phyloP scores from a whole-genome alignment of 2,888 invertebrate genomes.

The Bedellia somnulentella region DNA sequence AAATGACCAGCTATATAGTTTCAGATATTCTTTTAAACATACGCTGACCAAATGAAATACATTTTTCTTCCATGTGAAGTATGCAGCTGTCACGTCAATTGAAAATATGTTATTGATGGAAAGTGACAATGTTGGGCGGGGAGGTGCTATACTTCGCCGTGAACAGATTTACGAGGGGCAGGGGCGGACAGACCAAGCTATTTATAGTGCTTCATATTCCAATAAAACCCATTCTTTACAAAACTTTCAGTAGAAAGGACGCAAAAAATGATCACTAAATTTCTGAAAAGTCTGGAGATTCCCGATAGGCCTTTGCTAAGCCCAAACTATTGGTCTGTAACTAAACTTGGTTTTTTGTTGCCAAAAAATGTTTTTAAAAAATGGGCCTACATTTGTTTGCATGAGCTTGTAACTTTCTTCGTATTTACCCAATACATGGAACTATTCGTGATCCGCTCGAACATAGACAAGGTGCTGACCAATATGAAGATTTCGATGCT shows the following conservation, averaged over 20 bases:
- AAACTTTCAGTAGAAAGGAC: neutral
- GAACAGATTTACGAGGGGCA: no score
- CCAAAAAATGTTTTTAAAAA: conserved; percentile 20
- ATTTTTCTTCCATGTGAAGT: no score
- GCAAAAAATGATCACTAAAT: conserved; percentile 18
- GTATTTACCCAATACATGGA: conserved; percentile 36
- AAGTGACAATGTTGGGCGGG: no score
- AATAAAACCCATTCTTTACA: no score
- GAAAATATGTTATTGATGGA: no score
- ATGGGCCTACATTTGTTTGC: conserved; percentile 20
- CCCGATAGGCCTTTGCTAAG: conserved; percentile 25
- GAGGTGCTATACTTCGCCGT: no score
- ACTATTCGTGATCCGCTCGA: conserved; percentile 27
- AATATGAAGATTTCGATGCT: conserved; percentile 42
- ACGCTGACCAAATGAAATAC: no score
- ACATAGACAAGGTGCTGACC: conserved; percentile 30
- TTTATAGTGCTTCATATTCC: no score
- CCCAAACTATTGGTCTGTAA: conserved; percentile 36
- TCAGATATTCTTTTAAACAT: no score
- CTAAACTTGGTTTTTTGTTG: conserved; percentile 24
- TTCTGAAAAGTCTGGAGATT: conserved; percentile 23
- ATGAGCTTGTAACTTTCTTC: conserved; percentile 25
- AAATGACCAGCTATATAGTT: no score
- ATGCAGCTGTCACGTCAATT: no score
- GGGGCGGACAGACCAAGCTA: no score